A percentile compares a stretch with the other conserved stretches of the same genome.
phyloP scores from a whole-genome alignment of 2,888 invertebrate species.

The Drosophila barbarae region DNA sequence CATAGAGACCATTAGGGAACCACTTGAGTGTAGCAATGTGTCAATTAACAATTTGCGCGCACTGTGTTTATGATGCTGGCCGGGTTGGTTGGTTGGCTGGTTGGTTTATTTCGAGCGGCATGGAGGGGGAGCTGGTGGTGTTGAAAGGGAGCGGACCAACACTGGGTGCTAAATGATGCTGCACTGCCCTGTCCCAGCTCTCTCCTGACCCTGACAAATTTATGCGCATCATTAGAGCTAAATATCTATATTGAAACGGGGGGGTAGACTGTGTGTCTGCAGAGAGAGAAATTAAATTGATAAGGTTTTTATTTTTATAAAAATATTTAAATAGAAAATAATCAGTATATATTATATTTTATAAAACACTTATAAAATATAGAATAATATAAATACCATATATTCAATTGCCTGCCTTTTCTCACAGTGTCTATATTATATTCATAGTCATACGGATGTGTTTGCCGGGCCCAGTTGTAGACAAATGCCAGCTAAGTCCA shows the following conservation, averaged over 20 bases:
- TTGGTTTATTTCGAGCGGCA: constrained; percentile 3
- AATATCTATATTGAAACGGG: constrained; percentile 28
- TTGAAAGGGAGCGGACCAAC: constrained; percentile 10
- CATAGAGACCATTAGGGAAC: constrained; percentile 36
- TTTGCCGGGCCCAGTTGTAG: constrained; percentile 6
- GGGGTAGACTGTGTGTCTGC: neutral
- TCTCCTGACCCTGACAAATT: constrained; percentile 32
- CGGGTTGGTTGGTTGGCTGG: constrained; percentile 21
- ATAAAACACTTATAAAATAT: neutral
- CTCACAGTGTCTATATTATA: neutral
- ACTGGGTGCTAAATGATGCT: constrained; percentile 23
- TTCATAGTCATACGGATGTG: constrained; percentile 11
- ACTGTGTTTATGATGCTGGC: constrained; percentile 55
- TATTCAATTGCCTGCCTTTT: neutral
- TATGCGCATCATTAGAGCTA: constrained; percentile 38
- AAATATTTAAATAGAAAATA: too few species aligned
- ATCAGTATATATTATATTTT: too few species aligned
- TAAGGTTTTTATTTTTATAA: neutral
- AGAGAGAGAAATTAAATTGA: neutral
- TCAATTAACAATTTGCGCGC: constrained; percentile 68
- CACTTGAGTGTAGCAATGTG: constrained; percentile 58
- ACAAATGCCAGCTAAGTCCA: constrained; percentile 28
- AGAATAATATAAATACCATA: neutral
- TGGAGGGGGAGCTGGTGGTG: too few species aligned
- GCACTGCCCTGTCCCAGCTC: constrained; percentile 8